These are phyloP conservation scores for Ascidia mentula DNA, from an alignment of 23 tunicate species.

Conservation along the genomic window DNA sequence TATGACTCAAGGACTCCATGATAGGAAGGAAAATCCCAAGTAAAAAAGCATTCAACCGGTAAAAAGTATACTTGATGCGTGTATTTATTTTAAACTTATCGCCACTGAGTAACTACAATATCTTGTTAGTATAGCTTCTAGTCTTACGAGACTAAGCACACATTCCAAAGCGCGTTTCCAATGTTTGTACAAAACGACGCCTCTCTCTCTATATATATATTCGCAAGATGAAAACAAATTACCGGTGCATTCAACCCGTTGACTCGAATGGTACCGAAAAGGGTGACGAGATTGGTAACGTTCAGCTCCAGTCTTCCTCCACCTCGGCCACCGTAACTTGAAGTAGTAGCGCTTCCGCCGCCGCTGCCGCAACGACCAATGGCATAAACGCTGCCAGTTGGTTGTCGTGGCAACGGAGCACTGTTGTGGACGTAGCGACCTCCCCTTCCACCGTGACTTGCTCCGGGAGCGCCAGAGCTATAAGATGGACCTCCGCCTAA, in stretches of 20 bases:
- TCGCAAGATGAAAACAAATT: too few species aligned
- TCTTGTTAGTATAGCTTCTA: too few species aligned
- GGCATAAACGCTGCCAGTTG: slow-evolving; percentile 1
- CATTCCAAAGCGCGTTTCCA: too few species aligned
- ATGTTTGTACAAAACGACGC: too few species aligned
- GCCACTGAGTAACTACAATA: too few species aligned
- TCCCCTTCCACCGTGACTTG: slow-evolving; percentile 36
- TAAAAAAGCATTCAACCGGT: too few species aligned
- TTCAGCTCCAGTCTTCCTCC: slow-evolving; percentile 21
- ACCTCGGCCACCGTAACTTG: slow-evolving; percentile 20
- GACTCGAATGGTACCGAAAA: not conserved
- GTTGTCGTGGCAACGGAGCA: slow-evolving; percentile 9
- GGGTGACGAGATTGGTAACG: not conserved
- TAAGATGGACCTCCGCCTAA: not conserved
- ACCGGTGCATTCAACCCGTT: slow-evolving; percentile 19
- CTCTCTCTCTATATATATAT: too few species aligned
- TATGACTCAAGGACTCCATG: too few species aligned
- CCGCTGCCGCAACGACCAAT: slow-evolving; percentile 27
- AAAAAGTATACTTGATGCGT: too few species aligned
- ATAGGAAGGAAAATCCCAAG: too few species aligned
- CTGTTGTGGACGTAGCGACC: not conserved
- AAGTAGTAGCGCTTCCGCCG: slow-evolving; percentile 13
- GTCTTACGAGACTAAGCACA: too few species aligned
- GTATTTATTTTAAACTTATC: too few species aligned
- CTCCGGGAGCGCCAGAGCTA: slow-evolving; percentile 18